These are phyloP conservation scores for Podotricha telesiphe DNA, from an alignment of 2,888 invertebrate species.

Conservation along the genomic window DNA sequence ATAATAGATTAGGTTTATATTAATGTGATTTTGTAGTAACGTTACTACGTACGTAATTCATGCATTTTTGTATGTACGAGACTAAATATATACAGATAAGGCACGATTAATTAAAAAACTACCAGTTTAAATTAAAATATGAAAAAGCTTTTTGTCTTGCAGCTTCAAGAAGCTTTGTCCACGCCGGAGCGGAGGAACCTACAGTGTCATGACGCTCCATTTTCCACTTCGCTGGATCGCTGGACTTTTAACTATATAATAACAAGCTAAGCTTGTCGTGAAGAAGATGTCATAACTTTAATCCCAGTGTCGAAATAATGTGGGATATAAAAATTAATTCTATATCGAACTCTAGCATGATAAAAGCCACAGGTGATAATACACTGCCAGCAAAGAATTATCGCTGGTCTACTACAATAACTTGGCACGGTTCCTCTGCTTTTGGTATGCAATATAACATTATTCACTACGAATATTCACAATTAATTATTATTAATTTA, in stretches of 20 bases:
- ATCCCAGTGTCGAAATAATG: not conserved
- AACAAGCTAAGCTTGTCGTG: not conserved
- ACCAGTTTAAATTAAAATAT: no score
- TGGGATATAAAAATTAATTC: not conserved
- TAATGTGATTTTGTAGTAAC: constrained; percentile 15
- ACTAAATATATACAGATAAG: not conserved
- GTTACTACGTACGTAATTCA: no score
- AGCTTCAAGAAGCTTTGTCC: no score
- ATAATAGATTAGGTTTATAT: constrained; percentile 37
- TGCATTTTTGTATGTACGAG: not conserved
- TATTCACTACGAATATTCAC: constrained; percentile 28
- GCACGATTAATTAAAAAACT: no score
- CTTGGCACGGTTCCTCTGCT: constrained; percentile 34
- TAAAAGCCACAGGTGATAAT: constrained; percentile 32
- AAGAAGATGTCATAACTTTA: not conserved
- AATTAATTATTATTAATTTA: constrained; percentile 28
- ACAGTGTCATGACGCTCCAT: no score
- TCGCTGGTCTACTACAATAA: constrained; percentile 32
- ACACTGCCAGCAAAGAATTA: constrained; percentile 27
- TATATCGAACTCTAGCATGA: constrained; percentile 5
- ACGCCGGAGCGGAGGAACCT: no score
- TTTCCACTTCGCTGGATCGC: no score
- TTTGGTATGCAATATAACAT: constrained; percentile 28
- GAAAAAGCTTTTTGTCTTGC: no score
- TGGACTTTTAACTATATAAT: no score